phyloP scores from a whole-genome alignment of 2,113 vertebrate species.

The Nymphicus hollandicus region DNA sequence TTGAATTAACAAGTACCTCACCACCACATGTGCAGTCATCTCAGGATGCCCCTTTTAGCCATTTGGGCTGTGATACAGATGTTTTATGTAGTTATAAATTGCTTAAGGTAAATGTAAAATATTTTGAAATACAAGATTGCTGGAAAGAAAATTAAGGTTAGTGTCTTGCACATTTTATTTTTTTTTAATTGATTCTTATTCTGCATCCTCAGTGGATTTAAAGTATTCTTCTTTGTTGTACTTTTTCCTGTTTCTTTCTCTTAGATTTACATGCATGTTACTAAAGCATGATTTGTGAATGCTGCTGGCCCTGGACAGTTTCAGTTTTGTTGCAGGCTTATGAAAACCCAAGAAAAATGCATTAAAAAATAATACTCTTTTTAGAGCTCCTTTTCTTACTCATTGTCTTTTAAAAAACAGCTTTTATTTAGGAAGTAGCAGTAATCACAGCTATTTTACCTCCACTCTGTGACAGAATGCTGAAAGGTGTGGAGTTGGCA shows the following conservation, averaged over 20 bases:
- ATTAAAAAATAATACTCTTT: background rate
- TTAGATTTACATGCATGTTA: background rate
- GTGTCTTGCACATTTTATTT: background rate
- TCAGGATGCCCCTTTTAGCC: background rate
- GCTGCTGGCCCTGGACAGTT: background rate
- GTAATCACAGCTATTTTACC: background rate
- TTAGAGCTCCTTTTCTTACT: background rate
- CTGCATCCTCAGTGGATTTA: background rate
- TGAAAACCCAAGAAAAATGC: background rate
- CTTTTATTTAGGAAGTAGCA: background rate
- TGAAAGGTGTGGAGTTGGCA: conserved; percentile 53
- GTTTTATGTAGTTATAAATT: background rate
- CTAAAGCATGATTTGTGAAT: background rate
- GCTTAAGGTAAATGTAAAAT: background rate
- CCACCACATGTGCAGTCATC: background rate
- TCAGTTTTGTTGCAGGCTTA: background rate
- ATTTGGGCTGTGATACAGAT: background rate
- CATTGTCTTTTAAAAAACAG: background rate
- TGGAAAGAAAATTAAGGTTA: background rate
- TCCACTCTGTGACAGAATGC: background rate
- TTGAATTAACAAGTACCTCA: background rate
- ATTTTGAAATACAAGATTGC: background rate
- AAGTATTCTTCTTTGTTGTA: background rate
- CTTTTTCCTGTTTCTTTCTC: background rate
- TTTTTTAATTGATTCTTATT: background rate